Conservation (phyloP, 2,797 vertebrate species). For the Apodemus agrarius region DNA sequence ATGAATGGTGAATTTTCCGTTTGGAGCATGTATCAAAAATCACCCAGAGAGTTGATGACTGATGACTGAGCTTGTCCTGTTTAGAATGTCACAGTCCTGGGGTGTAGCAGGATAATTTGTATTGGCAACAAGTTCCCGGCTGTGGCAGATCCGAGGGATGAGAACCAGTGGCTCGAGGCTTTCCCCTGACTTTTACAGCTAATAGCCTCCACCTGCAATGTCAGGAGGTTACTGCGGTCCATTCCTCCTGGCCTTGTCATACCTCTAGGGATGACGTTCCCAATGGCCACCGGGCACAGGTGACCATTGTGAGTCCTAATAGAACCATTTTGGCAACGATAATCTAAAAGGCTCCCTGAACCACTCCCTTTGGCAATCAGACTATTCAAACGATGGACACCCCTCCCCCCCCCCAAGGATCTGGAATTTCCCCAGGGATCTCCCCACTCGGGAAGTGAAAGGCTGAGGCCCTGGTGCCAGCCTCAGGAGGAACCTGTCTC, state of each 20-base stretch:
- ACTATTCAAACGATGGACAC: background rate
- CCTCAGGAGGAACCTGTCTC: background rate
- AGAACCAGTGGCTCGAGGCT: background rate
- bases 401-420: background rate
- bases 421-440: constrained; percentile 1
- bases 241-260: background rate
- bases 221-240: background rate
- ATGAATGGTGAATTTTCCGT: background rate
- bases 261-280: background rate
- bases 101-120: background rate
- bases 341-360: background rate
- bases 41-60: background rate
- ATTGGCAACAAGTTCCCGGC: background rate
- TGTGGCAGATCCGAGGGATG: background rate
- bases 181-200: constrained; percentile 27
- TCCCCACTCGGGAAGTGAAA: background rate
- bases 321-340: background rate
- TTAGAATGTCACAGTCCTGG: background rate
- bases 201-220: background rate
- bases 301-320: background rate
- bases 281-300: background rate
- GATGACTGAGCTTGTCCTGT: background rate
- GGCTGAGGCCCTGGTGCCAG: background rate
- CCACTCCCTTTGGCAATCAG: background rate
- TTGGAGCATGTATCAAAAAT: background rate